Base-by-base conservation (phyloP, 2,113 vertebrate species). In the Mesoclemmys tuberculata region DNA sequence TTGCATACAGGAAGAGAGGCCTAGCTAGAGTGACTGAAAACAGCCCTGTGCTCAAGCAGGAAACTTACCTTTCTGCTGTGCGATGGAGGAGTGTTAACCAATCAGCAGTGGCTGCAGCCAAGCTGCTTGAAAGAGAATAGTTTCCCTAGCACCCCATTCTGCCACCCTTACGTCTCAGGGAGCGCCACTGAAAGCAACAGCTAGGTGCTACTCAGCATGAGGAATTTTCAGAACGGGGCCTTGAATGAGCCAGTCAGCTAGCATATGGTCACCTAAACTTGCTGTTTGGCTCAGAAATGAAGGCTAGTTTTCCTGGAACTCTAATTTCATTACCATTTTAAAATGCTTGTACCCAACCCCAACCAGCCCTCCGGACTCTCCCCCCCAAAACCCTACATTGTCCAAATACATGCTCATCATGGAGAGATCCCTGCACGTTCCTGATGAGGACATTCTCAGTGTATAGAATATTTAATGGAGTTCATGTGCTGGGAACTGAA, bases 21-120 rank as follows among this genome's bases (percentile, higher is more conserved):
- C 94, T 51, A 90, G 27, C 55, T 81, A 31, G 27, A 82, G 85
- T n/a, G 52, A 26, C 87, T 95, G 92, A 35, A 83, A 96, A 79
- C 14, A 81, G 51, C 87, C 78, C 38, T 6, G 41, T 81, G 90
- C 51, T n/a, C 35, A 79, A 88, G 31, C 2, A 29, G 6, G 26
- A 27, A 58, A 27, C 10, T 82, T 12, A 52, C 27, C 46, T 68
- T 31, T 24, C 78, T 8, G 27, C 48, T 84, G 49, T 46, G 3
- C 87, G 80, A 1, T 0, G 24, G 82, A 89, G 55, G 78, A 85
- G 68, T 87, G 55, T 46, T 46, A 41, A 75, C 14, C 8, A 31
- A 56, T 31, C 52, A 84, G 35, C 24, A 48, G 2, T 0, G 11
- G 21, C 81, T 80, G 44, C 29, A 68, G 5, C 9, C 18, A 3